These are phyloP conservation scores for Hippasteria phrygiana DNA, from an alignment of 53 echinoderm and acorn worm genomes.

Conservation along the genomic window DNA sequence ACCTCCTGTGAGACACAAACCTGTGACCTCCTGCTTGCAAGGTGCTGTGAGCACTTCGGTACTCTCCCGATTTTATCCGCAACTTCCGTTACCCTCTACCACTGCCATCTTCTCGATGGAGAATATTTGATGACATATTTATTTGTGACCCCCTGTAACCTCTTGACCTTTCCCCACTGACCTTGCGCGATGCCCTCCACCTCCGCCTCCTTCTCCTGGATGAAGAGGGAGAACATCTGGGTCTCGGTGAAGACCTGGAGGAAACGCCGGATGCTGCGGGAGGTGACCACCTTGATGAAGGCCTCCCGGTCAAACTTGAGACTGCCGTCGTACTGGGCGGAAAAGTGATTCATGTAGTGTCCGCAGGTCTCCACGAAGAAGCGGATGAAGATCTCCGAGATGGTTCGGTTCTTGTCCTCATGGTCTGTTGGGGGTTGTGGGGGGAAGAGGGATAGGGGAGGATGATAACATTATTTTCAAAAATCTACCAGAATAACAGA, in stretches of 20 bases:
- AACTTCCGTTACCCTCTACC: no score
- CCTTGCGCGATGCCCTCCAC: conserved; percentile 89
- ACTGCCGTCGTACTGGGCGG: conserved; percentile 68
- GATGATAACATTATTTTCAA: no score
- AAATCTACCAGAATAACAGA: no score
- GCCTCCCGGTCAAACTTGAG: conserved; percentile 89
- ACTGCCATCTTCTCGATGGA: no score
- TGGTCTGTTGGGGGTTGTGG: conserved; percentile 67
- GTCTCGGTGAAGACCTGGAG: conserved; percentile 97
- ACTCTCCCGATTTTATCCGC: no score
- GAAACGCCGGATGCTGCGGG: conserved; percentile 86
- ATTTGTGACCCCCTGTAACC: no score
- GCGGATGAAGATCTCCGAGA: conserved; percentile 92
- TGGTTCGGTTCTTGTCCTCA: conserved; percentile 80
- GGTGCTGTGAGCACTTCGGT: no score
- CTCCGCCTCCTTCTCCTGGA: conserved; percentile 94
- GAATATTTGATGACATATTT: no score
- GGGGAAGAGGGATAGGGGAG: no score
- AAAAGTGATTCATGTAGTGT: conserved; percentile 93
- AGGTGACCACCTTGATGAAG: conserved; percentile 80
- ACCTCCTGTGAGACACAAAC: no score
- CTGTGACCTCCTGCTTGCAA: no score
- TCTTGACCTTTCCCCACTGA: conserved; percentile 7
- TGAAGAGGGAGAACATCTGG: conserved; percentile 99
- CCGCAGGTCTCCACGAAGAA: conserved; percentile 95